Base-by-base conservation (phyloP, 2,113 vertebrate species). In the Nothoprocta perdicaria region DNA sequence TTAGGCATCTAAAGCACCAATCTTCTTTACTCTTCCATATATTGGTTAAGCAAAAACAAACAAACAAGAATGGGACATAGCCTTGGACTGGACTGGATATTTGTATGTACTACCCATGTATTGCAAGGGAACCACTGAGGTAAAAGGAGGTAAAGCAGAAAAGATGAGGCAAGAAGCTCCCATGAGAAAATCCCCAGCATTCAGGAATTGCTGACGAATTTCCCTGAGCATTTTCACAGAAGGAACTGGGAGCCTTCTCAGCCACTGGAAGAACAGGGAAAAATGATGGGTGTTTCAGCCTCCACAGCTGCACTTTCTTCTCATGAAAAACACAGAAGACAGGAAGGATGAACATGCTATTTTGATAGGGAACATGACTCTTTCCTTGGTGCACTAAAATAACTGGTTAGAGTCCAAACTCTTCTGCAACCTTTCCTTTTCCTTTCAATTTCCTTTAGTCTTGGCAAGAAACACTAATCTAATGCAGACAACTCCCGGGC, bases 381-480 rank as follows among this genome's bases (percentile, higher is more conserved):
- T 85, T 85, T 62, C n/a, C 46, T 72, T 40, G 43, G 80, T 23
- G 57, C 27, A 38, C 23, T 67, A 22, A 87, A 74, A 67, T 50
- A 74, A 91, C 52, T 10, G 41, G 33, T 57, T 38, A 89, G 73
- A 62, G 65, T 78, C 76, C 63, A 23, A 71, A 33, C 41, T 41
- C 15, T 41, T 58, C 63, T 60, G 80, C 94, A 87, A 69, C 11
- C 41, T 73, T 19, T 91, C 63, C 8, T 76, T 84, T 85, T 46
- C 63, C 84, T 87, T 93, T 85, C 83, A 40, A 85, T 82, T 83
- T 88, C 35, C 57, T 89, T 68, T 29, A 80, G 52, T 57, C 57
- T 74, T 77, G 6, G 3, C 50, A 93, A 84, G 57, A 61, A 82
- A 45, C 46, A 77, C 83, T 80, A 94, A 94, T 92, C 53, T 93